A percentile compares a stretch with the other conserved stretches of the same genome.
Conservation (phyloP, 2,113 vertebrate species). For the Perca fluviatilis region DNA sequence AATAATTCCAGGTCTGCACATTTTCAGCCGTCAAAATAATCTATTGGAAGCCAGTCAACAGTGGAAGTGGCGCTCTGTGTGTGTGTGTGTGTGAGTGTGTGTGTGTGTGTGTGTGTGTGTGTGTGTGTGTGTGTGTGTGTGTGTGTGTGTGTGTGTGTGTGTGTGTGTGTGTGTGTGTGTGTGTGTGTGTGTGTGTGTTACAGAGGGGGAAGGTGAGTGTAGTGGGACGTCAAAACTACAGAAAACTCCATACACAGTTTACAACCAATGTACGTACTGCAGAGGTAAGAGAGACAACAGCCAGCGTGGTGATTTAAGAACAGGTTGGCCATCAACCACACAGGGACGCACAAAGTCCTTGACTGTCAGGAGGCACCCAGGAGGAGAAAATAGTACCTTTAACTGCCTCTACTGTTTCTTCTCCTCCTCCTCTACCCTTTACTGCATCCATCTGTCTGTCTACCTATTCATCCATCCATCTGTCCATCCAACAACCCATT, state of each 20-base stretch:
- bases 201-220: background rate
- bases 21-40: conserved; percentile 62
- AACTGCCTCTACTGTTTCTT: conserved; percentile 22
- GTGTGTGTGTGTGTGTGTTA: conserved; percentile 1
- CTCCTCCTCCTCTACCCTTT: conserved; percentile 8
- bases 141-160: conserved; percentile 1
- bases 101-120: background rate
- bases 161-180: background rate
- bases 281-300: background rate
- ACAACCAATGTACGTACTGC: conserved; percentile 27
- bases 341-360: conserved; percentile 51
- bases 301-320: conserved; percentile 48
- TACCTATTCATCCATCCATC: conserved; percentile 12
- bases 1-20: conserved; percentile 64
- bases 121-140: conserved; percentile 3
- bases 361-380: conserved; percentile 23
- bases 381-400: conserved; percentile 58
- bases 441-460: conserved; percentile 48
- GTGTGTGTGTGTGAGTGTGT: conserved; percentile 5
- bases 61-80: conserved; percentile 25
- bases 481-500: background rate
- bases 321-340: conserved; percentile 56
- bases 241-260: conserved; percentile 38
- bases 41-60: conserved; percentile 51
- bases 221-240: conserved; percentile 7